Evolutionary conservation across 2,888 invertebrate genomes (phyloP).

Genomic region (Ochropacha duplaris): DNA sequence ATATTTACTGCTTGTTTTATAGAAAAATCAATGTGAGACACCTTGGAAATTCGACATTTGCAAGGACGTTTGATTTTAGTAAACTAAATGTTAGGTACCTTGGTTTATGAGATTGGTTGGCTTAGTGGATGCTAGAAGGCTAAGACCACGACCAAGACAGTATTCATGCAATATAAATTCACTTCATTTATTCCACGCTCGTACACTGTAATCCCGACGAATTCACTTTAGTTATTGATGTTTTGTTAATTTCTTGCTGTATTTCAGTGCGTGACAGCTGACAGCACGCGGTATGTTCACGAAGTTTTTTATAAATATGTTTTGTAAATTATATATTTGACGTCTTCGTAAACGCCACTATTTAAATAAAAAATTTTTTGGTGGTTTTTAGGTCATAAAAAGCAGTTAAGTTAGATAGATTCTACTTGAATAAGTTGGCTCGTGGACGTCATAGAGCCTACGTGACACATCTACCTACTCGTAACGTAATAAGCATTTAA

Average conservation of each 20-base stretch:
- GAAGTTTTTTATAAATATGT: neutral
- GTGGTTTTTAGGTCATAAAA: no score
- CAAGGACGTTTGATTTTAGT: neutral
- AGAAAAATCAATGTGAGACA: conserved; percentile 65
- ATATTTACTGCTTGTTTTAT: conserved; percentile 56
- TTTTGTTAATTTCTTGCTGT: neutral
- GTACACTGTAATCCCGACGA: neutral
- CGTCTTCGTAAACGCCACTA: no score
- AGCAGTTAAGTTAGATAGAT: no score
- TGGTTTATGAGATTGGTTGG: neutral
- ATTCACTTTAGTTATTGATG: neutral
- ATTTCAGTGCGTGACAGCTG: neutral
- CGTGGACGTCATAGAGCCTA: no score
- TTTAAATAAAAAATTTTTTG: no score
- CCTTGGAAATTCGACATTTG: conserved; percentile 16
- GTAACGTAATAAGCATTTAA: no score
- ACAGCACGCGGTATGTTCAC: neutral
- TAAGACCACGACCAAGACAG: neutral
- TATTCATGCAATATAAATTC: neutral
- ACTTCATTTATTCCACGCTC: neutral
- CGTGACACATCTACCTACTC: no score
- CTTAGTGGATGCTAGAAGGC: neutral
- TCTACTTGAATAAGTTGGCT: no score
- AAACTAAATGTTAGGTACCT: neutral
- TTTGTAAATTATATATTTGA: no score